A percentile compares a stretch with the other conserved stretches of the same genome.
Conservation (phyloP, 1,140 invertebrate species). For the Dendrolimus kikuchii region DNA sequence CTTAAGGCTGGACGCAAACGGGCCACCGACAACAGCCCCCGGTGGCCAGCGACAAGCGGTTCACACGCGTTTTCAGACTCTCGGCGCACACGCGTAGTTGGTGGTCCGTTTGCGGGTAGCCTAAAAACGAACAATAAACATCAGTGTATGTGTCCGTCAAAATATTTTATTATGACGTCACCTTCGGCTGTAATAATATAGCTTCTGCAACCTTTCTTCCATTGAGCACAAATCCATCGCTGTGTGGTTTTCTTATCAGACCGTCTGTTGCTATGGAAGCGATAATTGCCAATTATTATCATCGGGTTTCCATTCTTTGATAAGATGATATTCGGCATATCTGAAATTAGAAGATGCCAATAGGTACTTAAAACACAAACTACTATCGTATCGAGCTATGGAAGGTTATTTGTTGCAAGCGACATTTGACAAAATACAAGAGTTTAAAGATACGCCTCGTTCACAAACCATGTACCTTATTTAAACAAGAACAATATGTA, state of each 20-base stretch:
- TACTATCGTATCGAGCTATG: too few species aligned
- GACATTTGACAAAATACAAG: too few species aligned
- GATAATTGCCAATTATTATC: slow-evolving; percentile 16
- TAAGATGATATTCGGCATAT: slow-evolving; percentile 13
- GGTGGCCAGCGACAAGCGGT: too few species aligned
- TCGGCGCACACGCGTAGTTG: too few species aligned
- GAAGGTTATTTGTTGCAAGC: too few species aligned
- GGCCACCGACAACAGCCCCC: too few species aligned
- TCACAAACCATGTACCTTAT: too few species aligned
- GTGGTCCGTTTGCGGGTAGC: neutral
- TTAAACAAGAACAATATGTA: too few species aligned
- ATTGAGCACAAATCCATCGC: slow-evolving; percentile 26
- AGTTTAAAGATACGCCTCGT: too few species aligned
- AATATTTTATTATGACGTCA: slow-evolving; percentile 9
- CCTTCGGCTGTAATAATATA: slow-evolving; percentile 8
- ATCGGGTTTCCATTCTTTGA: slow-evolving; percentile 27
- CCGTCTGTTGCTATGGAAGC: slow-evolving; percentile 17
- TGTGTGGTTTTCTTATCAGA: slow-evolving; percentile 7
- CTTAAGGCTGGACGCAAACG: too few species aligned
- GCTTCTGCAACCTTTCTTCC: slow-evolving; percentile 19
- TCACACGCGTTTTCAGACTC: too few species aligned
- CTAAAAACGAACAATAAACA: neutral
- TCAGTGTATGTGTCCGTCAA: slow-evolving; percentile 1
- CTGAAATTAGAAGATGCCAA: slow-evolving; percentile 11
- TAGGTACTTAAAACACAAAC: too few species aligned